Base-by-base conservation (phyloP, 2,113 vertebrate species). In the Saccopteryx leptura region DNA sequence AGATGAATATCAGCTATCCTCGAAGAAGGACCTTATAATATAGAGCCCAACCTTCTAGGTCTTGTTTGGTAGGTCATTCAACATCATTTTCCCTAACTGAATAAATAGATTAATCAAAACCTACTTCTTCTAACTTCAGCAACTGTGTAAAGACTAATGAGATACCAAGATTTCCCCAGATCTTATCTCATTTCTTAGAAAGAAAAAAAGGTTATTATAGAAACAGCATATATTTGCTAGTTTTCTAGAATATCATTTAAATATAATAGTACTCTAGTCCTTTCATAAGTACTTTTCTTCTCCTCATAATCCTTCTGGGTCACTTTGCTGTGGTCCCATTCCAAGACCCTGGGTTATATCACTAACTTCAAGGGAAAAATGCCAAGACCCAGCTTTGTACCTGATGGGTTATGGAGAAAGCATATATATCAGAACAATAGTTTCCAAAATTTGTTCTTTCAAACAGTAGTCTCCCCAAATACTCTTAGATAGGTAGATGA, bases 1-100 rank as follows among this genome's bases (percentile, higher is more conserved):
- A 82, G 93, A 81, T 96, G 46, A 31, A 61, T 86, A 46, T 74
- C 82, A 89, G 94, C 65, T 93, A 81, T 90, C 39, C 74, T 83
- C 39, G 58, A 82, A 71, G 52, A 21, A 75, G n/a, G 68, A 65
- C 80, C 21, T 95, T 84, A 86, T 88, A 88, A 39, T 39, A 97
- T 19, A 89, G 74, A 87, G 74, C 10, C 5, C 65, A 95, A 54
- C 23, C 89, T 96, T 95, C 33, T 86, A n/a, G 33, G 9, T 88
- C 81, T 65, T 93, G 12, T 58, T 86, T 10, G 52, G 54, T 33
- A 96, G 66, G 58, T 83, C 69, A 91, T 15, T 79, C 79, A 95
- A 66, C 19, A 88, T 75, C 8, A 93, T 58, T 85, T 94, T 91
- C 52, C 24, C 48, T 39, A 87, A 89, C 11, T 88, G 26, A 94